Base-by-base conservation (phyloP, 2,113 vertebrate genomes). In the Chionodraco myersi region DNA sequence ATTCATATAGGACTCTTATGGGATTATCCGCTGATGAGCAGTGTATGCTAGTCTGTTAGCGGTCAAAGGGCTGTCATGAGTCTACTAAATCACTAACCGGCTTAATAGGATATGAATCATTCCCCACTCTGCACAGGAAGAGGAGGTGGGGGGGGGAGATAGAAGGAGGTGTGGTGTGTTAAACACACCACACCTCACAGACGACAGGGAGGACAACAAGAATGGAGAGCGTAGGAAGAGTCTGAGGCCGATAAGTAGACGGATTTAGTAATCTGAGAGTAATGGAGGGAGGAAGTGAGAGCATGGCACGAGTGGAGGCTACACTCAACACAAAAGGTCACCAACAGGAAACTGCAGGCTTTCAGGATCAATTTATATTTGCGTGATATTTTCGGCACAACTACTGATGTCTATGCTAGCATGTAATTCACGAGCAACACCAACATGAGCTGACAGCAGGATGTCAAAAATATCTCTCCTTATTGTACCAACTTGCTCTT, bases 21-120 rank as follows among this genome's bases (percentile, higher is more conserved):
- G 75, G 71, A 87, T 85, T 63, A 79, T 67, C n/a, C 79, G 77
- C 41, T 62, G 72, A 87, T 84, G 2, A 72, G 61, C 59, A 57
- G 53, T 64, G 75, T 79, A 60, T 56, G 83, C 71, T 83, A 52
- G 70, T 83, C 69, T 67, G 76, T 21, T 58, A 54, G 26, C 48
- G 21, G 77, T 30, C 77, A 85, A 80, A 86, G 53, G 73, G 75
- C 69, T 15, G 62, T 83, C 83, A 79, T 83, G 83, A 88, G 57
- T 86, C 89, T 64, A 49, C 75, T 78, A 52, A 87, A 83, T 80
- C 77, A 75, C 67, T 75, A 79, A 71, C 48, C 72, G 57, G 71
- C 64, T 86, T 77, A 82, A 84, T 75, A 51, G 59, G 78, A 81
- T 81, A 68, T 74, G 77, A 85, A 80, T 84, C 63, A 82, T 70